phyloP scores from a whole-genome alignment of 1,140 invertebrate genomes.

The Monomorium pharaonis region DNA sequence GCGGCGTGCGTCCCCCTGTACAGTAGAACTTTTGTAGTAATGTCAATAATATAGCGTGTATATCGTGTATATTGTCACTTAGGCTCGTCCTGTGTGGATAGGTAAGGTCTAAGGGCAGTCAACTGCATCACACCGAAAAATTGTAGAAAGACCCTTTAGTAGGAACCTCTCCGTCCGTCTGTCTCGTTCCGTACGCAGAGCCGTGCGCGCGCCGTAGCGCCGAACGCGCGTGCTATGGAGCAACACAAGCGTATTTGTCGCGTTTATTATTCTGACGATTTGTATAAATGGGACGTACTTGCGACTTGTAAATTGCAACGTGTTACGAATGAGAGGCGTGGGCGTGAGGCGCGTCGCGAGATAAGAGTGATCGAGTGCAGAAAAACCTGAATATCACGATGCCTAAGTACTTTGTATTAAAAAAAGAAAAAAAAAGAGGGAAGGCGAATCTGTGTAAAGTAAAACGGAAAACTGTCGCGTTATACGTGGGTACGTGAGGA shows the following conservation, averaged over 20 bases:
- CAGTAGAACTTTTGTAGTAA: slow-evolving; percentile 67
- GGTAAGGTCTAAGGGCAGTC: slow-evolving; percentile 29
- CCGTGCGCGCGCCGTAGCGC: slow-evolving; percentile 2
- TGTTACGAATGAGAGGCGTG: background rate
- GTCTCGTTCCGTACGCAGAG: slow-evolving; percentile 60
- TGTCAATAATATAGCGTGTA: slow-evolving; percentile 46
- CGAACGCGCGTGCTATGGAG: background rate
- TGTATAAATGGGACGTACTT: slow-evolving; percentile 68
- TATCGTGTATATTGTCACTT: slow-evolving; percentile 60
- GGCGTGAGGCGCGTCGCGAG: slow-evolving; percentile 48
- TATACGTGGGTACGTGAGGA: slow-evolving; percentile 26
- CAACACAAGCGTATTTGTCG: slow-evolving; percentile 10
- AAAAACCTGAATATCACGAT: slow-evolving; percentile 69
- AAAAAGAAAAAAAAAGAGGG: background rate
- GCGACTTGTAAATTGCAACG: slow-evolving; percentile 67
- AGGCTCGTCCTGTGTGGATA: slow-evolving; percentile 45
- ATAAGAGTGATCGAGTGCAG: slow-evolving; percentile 49
- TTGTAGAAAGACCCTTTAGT: slow-evolving; percentile 50
- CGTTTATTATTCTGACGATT: slow-evolving; percentile 42
- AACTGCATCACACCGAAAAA: slow-evolving; percentile 40
- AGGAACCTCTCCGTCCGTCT: slow-evolving; percentile 37
- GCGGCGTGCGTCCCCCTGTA: slow-evolving; percentile 43
- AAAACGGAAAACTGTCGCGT: slow-evolving; percentile 57
- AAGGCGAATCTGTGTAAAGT: slow-evolving; percentile 75
- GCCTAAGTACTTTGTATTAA: slow-evolving; percentile 78